phyloP scores from a whole-genome alignment of 2,797 vertebrate species.

The Hirundo rustica region DNA sequence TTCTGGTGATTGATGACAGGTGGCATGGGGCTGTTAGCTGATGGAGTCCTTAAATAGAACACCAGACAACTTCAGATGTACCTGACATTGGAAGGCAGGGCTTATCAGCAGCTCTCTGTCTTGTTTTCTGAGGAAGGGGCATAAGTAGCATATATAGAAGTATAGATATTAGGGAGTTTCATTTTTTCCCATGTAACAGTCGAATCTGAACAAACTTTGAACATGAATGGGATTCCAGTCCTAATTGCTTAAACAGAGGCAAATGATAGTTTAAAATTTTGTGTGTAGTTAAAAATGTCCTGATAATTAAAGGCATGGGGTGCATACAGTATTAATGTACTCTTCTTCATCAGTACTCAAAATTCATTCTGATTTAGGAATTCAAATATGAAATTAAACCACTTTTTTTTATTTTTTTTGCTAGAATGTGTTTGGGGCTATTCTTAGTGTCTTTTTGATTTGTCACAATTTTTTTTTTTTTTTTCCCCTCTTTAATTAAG shows the following conservation, averaged over 20 bases:
- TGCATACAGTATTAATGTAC: background rate
- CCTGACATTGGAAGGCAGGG: background rate
- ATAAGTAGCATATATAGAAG: background rate
- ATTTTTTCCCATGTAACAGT: background rate
- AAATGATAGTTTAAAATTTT: background rate
- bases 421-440: background rate
- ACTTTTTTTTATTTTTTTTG: background rate
- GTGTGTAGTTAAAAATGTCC: background rate
- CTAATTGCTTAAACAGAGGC: background rate
- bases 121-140: slow-evolving; percentile 1
- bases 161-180: background rate
- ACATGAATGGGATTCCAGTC: background rate
- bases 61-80: background rate
- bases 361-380: background rate
- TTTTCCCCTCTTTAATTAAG: background rate
- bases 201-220: background rate
- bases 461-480: background rate
- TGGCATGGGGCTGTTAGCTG: background rate
- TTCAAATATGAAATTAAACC: background rate
- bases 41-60: background rate
- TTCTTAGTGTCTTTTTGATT: background rate
- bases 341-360: background rate
- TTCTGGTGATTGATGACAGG: background rate
- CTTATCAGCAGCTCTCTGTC: slow-evolving; percentile 25
- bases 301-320: background rate